Base-by-base conservation (phyloP, 2,113 vertebrate species). In the Psilopsiagon aurifrons region DNA sequence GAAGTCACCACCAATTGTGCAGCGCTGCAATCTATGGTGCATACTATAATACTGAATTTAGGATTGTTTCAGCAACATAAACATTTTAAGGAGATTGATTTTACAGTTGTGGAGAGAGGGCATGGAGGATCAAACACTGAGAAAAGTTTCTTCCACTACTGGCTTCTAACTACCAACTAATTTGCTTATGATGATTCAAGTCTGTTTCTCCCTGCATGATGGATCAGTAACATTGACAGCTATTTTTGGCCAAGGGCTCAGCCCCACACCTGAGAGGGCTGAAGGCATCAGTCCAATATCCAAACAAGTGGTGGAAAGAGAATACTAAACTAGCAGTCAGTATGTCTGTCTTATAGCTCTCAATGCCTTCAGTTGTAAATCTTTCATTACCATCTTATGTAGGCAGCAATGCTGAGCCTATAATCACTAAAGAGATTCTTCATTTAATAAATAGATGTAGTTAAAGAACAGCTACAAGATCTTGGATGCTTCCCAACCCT, bases 11-110 rank as follows among this genome's bases (percentile, higher is more conserved):
- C 9, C 7, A 22, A 8, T 67, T 54, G 77, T 82, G 9, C 39
- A 52, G 4, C 3, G 0, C 22, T 43, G 9, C 4, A 37, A 13
- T 41, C 43, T 41, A 7, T 35, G 33, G 10, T 81, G 57, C 25
- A 46, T 13, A 10, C 7, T 63, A 12, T 4, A 51, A 43, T 13
- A 6, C 13, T 37, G 25, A 52, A 54, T 71, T 59, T 25, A 41
- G 44, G 44, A 31, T 0, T 0, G 4, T 17, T 31, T 31, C 27
- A 62, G 9, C 7, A 75, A 70, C 51, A 18, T 12, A 2, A 46
- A 20, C 51, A 31, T 31, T 80, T 70, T 37, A 29, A 68, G 7
- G 16, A 74, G 5, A 44, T 8, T 2, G 11, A 1, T 69, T 75
- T 69, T 79, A 11, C 41, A 69, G 20, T 55, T 7, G 1, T 20